Base-by-base conservation (phyloP, 2,797 vertebrate species). In the Rousettus madagascariensis region DNA sequence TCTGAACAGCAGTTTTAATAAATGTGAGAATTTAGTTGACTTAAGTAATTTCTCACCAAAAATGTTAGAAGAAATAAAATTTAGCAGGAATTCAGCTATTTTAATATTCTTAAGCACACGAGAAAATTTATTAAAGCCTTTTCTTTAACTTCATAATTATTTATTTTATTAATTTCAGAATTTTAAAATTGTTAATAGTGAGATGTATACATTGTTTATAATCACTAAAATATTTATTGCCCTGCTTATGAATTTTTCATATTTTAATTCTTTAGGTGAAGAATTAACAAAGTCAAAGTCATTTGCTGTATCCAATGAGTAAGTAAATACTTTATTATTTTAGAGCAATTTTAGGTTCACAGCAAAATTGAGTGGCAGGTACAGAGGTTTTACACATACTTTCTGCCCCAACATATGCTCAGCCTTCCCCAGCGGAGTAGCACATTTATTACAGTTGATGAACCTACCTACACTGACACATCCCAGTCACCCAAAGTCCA, bases 231-330 rank as follows among this genome's bases (percentile, higher is more conserved):
- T 96, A 61, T 97, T 97, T 97, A 55, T 95, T 98, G 92, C 95
- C 91, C 49, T 91, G 63, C 51, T 96, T 61, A 93, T 72, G 79
- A 65, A 36, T 13, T 88, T 94, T 97, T 87, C 92, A 80, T 92
- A 71, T 33, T 94, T 61, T 94, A 65, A 85, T 94, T 95, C 97
- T 96, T 98, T 98, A 99, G 99, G 98, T 98, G 99, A 99, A 97
- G 99, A 99, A 97, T 98, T 99, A 97, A 98, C 98, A 96, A 99
- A 99, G 97, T 90, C 98, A 96, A 99, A 99, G 98, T 97, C 98
- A 95, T 98, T 98, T 91, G 95, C 98, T 87, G 97, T 99, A 84
- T 96, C 98, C 95, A 98, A 98, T 85, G 99, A 99, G 99, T 99
- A 99, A 99, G 99, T 99, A 33, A 82, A 66, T 55, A 51, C 30